Base-by-base conservation (phyloP, 1,140 invertebrate species). In the Melipona quadrifasciata region DNA sequence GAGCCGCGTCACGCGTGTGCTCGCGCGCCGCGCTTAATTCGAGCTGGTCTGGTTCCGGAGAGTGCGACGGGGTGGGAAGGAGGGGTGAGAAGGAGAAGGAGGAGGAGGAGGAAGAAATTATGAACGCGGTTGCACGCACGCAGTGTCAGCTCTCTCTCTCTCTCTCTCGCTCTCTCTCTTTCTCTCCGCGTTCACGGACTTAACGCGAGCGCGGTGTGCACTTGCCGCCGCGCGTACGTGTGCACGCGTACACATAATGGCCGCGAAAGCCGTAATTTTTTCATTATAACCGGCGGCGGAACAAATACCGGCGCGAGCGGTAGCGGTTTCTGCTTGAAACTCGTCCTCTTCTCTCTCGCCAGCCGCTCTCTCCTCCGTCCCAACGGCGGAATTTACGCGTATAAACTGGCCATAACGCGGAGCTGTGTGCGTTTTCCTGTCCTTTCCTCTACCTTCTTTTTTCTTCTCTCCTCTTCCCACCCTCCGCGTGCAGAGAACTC, bases 181-280 rank as follows among this genome's bases (percentile, higher is more conserved):
- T 34, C 65, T n/a, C 39, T 34, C 58, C 1, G 68, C 68, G 55
- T 12, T 27, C 57, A 34, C 71, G 51, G 19, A 64, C 55, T 11
- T 27, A 16, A 17, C n/a, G 2, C 72, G 58, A 16, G 17, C 21
- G 2, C 72, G 58, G 17, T 31, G 53, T 19, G n/a, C 19, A 51
- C 58, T 17, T 11, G 31, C 3, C 4, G 11, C 24, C 27, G 55
- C 31, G 67, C 31, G 67, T 58, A 51, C 39, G 64, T 24, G 73
- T 34, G 65, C 34, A 57, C 77, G 73, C 67, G 65, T 76, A 74
- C 75, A 82, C 81, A 68, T 73, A 89, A 89, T 77, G 78, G 78
- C 86, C 87, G 85, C 85, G 86, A 91, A 89, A 90, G 90, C 89
- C 90, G 88, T 92, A 91, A 93, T 91, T 92, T 92, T 90, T 91